Evolutionary conservation across 2,113 vertebrate genomes (phyloP).

Genomic region (Apeltes quadracus): DNA sequence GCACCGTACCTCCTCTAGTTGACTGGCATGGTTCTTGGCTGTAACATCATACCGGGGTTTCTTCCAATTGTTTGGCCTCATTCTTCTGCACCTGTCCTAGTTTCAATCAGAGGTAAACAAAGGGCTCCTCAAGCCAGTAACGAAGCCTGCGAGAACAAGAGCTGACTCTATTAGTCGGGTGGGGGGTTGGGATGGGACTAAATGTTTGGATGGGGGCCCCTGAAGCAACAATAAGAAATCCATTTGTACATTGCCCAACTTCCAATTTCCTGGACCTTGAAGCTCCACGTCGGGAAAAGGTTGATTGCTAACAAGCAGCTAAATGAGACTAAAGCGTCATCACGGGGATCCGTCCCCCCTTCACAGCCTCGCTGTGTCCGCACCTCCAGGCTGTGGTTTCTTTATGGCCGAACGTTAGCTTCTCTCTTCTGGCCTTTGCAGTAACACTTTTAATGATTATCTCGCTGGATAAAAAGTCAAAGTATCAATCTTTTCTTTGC

Average conservation of each 20-base stretch:
- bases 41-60: slow-evolving; percentile 8
- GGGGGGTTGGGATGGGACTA: slow-evolving; percentile 43
- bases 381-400: not conserved
- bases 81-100: slow-evolving; percentile 45
- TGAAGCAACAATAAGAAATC: slow-evolving; percentile 18
- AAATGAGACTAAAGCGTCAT: not conserved
- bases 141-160: slow-evolving; percentile 53
- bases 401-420: not conserved
- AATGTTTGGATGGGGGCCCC: slow-evolving; percentile 27
- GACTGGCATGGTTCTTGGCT: not conserved
- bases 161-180: slow-evolving; percentile 35
- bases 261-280: no score
- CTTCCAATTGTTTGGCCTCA: slow-evolving; percentile 18
- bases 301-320: not conserved
- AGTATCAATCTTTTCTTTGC: not conserved
- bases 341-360: no score
- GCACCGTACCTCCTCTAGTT: not conserved
- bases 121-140: slow-evolving; percentile 34
- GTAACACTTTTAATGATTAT: not conserved
- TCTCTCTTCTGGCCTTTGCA: not conserved
- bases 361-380: not conserved
- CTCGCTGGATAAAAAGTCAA: not conserved
- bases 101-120: slow-evolving; percentile 55
- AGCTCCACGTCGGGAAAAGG: not conserved
- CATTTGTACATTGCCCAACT: not conserved